Conservation (phyloP, 2,888 invertebrate genomes). For the Lithodes maja region DNA sequence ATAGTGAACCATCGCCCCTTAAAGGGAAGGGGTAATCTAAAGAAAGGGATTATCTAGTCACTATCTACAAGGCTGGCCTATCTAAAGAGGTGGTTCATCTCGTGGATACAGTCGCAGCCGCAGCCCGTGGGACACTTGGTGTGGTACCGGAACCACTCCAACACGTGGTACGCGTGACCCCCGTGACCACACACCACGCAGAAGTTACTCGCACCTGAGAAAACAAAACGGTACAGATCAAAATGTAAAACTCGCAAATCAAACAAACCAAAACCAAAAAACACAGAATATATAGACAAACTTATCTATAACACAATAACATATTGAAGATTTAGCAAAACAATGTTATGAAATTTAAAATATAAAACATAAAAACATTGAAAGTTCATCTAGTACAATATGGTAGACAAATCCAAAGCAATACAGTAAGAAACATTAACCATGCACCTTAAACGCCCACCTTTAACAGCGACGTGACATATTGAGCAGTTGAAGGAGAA, state of each 20-base stretch:
- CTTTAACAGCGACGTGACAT: conserved; percentile 90
- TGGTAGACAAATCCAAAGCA: not conserved
- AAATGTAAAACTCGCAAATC: no score
- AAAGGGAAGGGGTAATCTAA: no score
- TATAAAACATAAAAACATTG: not conserved
- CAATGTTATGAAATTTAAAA: not conserved
- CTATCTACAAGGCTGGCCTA: not conserved
- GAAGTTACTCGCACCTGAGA: conserved; percentile 81
- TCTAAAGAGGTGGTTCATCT: conserved; percentile 58
- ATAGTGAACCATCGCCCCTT: no score
- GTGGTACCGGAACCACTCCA: conserved; percentile 86
- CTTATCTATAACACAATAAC: not conserved
- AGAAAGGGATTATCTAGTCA: no score
- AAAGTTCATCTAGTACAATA: not conserved
- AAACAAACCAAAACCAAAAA: no score
- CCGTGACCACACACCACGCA: conserved; percentile 95
- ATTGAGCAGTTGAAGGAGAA: conserved; percentile 87
- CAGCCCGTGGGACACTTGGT: conserved; percentile 92
- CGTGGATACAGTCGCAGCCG: conserved; percentile 85
- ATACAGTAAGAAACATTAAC: not conserved
- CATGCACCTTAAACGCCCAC: conserved; percentile 72
- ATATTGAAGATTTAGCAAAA: not conserved
- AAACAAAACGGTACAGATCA: conserved; percentile 14
- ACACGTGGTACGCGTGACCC: conserved; percentile 82
- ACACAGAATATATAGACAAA: no score